These are phyloP conservation scores for Endotricha flammealis DNA, from an alignment of 2,888 invertebrate genomes.

Conservation along the genomic window DNA sequence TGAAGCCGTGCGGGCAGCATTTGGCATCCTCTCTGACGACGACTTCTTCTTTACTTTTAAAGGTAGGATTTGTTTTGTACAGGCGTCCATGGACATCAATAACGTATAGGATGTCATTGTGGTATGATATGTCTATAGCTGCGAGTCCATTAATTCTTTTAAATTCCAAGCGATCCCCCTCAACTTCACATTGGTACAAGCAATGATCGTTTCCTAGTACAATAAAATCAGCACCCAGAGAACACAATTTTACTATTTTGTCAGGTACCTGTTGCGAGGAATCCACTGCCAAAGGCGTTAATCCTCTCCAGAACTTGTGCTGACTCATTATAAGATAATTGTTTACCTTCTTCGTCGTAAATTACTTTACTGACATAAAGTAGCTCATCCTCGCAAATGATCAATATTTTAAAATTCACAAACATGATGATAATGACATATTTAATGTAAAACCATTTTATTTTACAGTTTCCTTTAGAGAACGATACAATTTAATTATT, in stretches of 20 bases:
- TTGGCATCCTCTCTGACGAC: slow-evolving; percentile 80
- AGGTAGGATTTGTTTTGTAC: slow-evolving; percentile 74
- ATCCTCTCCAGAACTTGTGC: slow-evolving; percentile 70
- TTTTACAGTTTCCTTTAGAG: background rate
- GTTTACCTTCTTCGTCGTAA: slow-evolving; percentile 33
- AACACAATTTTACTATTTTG: slow-evolving; percentile 67
- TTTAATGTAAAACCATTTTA: no score
- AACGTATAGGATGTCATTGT: slow-evolving; percentile 78
- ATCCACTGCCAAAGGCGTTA: slow-evolving; percentile 49
- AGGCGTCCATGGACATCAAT: slow-evolving; percentile 81
- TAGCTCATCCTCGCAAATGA: slow-evolving; percentile 9
- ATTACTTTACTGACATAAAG: slow-evolving; percentile 36
- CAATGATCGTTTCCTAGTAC: slow-evolving; percentile 67
- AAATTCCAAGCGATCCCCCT: slow-evolving; percentile 57
- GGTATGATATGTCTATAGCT: slow-evolving; percentile 81
- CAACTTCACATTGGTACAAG: slow-evolving; percentile 59
- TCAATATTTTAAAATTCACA: slow-evolving; percentile 2
- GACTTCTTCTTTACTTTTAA: slow-evolving; percentile 79
- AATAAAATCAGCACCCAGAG: slow-evolving; percentile 54
- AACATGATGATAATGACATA: background rate
- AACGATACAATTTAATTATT: no score
- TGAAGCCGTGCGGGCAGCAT: slow-evolving; percentile 82
- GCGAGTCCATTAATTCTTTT: slow-evolving; percentile 71
- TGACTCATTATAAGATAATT: slow-evolving; percentile 61
- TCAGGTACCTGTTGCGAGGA: slow-evolving; percentile 60